These are phyloP conservation scores for Notolepis coatsorum DNA, from an alignment of 2,797 vertebrate species.

Conservation along the genomic window DNA sequence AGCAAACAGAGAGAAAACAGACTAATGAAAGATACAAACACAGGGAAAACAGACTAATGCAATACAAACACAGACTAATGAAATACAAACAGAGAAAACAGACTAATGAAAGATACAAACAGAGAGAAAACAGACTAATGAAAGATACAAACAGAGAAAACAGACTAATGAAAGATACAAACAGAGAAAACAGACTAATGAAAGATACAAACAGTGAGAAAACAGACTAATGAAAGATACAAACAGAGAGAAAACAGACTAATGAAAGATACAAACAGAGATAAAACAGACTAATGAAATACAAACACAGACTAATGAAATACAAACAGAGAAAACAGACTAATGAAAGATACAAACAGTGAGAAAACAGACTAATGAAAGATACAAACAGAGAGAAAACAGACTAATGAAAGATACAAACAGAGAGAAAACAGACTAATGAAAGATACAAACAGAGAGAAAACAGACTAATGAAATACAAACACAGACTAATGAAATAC, in stretches of 20 bases:
- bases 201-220: constrained; percentile 36
- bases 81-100: constrained; percentile 34
- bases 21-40: constrained; percentile 17
- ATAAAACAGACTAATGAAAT: too few relatives aligned
- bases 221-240: constrained; percentile 23
- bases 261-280: constrained; percentile 32
- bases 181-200: constrained; percentile 21
- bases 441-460: too few relatives aligned
- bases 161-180: constrained; percentile 11
- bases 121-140: constrained; percentile 21
- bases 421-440: constrained; percentile 22
- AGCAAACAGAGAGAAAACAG: constrained; percentile 35
- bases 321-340: constrained; percentile 17
- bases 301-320: neutral
- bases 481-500: neutral
- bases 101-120: constrained; percentile 25
- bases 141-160: constrained; percentile 39
- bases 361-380: constrained; percentile 23
- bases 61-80: neutral
- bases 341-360: constrained; percentile 30
- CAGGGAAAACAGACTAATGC: neutral
- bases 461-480: too few relatives aligned
- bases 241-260: constrained; percentile 30
- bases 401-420: constrained; percentile 23
- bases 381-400: constrained; percentile 37